Evolutionary conservation across 2,797 vertebrate species (phyloP).

Genomic region (Scyliorhinus canicula): DNA sequence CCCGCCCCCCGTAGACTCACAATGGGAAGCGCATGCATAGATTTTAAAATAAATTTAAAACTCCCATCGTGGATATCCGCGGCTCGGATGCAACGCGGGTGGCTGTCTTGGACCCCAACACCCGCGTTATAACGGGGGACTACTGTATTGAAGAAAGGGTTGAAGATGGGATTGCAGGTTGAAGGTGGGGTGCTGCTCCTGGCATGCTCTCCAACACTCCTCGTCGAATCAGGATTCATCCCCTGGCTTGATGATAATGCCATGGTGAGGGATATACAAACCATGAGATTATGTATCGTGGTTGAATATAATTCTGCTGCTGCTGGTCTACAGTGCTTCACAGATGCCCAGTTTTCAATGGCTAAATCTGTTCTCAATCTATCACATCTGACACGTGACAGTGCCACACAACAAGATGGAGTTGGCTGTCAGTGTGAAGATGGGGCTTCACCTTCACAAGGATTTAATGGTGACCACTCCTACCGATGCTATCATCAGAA

Average conservation of each 20-base stretch:
- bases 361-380: neutral
- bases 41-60: no score
- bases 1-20: no score
- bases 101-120: no score
- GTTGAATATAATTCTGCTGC: neutral
- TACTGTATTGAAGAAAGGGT: no score
- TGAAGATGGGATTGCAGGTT: no score
- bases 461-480: no score
- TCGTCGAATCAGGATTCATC: neutral
- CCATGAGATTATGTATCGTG: neutral
- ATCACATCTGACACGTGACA: neutral
- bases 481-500: neutral
- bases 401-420: neutral
- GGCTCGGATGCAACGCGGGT: no score
- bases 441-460: neutral
- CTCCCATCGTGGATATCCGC: no score
- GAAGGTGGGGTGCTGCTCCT: neutral
- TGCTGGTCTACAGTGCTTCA: neutral
- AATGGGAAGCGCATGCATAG: no score
- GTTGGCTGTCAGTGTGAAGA: neutral
- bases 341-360: neutral
- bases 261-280: neutral
- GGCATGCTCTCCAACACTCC: neutral
- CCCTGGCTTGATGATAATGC: neutral
- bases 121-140: no score